phyloP scores from a whole-genome alignment of 2,113 vertebrate species.

The Platysternon megacephalum region DNA sequence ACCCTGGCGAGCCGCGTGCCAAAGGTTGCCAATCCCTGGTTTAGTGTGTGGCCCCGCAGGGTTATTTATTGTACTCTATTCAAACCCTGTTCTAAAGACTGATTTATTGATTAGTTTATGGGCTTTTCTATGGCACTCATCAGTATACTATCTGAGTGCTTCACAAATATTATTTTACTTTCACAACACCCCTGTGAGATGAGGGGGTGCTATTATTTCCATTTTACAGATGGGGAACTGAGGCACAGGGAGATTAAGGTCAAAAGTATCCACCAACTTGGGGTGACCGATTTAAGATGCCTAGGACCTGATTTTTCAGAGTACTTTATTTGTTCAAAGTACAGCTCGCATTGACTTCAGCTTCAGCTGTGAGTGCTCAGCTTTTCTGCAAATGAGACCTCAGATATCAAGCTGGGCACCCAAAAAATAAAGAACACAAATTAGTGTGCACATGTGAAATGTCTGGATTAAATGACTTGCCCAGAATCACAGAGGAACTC shows the following conservation, averaged over 20 bases:
- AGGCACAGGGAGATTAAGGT: neutral
- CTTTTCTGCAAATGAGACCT: neutral
- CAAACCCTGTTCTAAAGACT: neutral
- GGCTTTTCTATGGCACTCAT: neutral
- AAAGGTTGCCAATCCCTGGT: neutral
- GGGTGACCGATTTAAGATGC: neutral
- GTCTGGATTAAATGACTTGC: neutral
- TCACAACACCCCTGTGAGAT: neutral
- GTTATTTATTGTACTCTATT: constrained; percentile 13
- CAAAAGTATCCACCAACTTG: neutral
- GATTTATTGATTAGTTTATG: neutral
- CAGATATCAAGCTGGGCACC: neutral
- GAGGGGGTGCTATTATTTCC: neutral
- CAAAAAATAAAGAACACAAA: neutral
- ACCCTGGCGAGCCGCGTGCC: too few relatives aligned
- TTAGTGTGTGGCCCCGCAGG: neutral
- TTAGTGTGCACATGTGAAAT: neutral
- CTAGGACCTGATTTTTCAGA: neutral
- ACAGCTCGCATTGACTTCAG: neutral
- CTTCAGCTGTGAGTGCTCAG: neutral
- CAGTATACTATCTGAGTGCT: neutral
- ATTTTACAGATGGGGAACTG: neutral
- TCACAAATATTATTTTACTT: neutral
- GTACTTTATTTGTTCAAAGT: neutral
- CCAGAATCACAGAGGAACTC: neutral